phyloP scores from a whole-genome alignment of 2,113 vertebrate species.

The Mormyrus lacerda region DNA sequence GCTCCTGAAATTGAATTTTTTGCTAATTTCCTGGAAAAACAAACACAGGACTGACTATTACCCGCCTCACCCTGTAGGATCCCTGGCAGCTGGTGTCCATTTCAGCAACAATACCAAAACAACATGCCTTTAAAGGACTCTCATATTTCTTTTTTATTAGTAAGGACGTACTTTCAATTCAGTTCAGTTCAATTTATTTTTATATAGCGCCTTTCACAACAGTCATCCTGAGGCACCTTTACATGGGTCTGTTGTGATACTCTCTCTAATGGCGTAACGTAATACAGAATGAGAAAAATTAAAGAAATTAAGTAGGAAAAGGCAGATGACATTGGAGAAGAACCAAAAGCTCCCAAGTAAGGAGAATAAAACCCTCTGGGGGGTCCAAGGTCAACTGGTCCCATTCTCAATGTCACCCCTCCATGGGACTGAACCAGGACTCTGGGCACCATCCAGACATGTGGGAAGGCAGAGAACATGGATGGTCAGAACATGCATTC shows the following conservation, averaged over 20 bases:
- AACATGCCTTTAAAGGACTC: neutral
- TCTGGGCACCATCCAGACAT: neutral
- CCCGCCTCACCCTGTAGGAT: neutral
- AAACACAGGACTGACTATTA: neutral
- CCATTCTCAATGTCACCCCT: neutral
- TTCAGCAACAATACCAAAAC: neutral
- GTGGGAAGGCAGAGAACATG: neutral
- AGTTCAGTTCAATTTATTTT: neutral
- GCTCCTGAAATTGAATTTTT: neutral
- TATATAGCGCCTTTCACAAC: neutral
- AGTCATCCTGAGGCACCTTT: neutral
- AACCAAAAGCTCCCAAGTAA: neutral
- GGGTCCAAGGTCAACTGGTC: neutral
- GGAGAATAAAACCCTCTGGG: neutral
- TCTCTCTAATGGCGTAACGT: no score
- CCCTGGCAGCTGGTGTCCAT: neutral
- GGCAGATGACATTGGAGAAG: neutral
- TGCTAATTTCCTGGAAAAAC: neutral
- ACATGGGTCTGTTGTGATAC: neutral
- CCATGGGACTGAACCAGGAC: neutral
- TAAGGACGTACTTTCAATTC: neutral
- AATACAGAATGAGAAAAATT: neutral
- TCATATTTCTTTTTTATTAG: neutral
- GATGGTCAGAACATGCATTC: neutral
- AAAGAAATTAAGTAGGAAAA: neutral